phyloP scores from a whole-genome alignment of 2,113 vertebrate species.

The Chitala chitala region DNA sequence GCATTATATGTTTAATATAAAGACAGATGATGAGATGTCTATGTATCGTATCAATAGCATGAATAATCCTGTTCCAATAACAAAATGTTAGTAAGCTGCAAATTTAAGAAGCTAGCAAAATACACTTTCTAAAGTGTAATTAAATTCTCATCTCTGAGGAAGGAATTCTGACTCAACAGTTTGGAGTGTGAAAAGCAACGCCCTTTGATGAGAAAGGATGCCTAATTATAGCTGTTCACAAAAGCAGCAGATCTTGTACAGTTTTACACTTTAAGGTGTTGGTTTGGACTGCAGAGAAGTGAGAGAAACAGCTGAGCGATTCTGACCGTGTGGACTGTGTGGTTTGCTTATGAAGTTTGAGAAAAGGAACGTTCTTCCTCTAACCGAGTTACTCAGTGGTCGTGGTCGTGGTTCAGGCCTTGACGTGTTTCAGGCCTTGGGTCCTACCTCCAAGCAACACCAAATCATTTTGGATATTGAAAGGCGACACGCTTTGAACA shows the following conservation, averaged over 20 bases:
- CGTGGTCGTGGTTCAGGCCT: not conserved
- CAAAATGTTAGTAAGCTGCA: not conserved
- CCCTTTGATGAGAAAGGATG: no score
- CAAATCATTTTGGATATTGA: not conserved
- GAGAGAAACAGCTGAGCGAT: slow-evolving; percentile 20
- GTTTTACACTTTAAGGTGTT: no score
- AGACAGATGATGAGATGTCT: not conserved
- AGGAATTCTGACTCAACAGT: not conserved
- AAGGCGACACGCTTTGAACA: not conserved
- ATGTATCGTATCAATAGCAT: not conserved
- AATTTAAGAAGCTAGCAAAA: not conserved
- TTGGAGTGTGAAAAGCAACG: not conserved
- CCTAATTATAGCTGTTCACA: not conserved
- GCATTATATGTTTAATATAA: slow-evolving; percentile 14
- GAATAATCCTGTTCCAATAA: slow-evolving; percentile 1
- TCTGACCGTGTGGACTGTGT: slow-evolving; percentile 10
- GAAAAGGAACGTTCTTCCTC: not conserved
- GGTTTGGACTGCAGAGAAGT: slow-evolving; percentile 14
- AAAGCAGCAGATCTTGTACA: no score
- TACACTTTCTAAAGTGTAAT: not conserved
- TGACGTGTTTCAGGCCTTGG: not conserved
- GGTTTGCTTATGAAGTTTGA: not conserved
- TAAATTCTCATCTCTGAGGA: not conserved
- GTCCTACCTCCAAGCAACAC: not conserved
- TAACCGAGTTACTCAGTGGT: not conserved